These are phyloP conservation scores for Camponotus pennsylvanicus DNA, from an alignment of 1,140 invertebrate genomes.

Conservation along the genomic window DNA sequence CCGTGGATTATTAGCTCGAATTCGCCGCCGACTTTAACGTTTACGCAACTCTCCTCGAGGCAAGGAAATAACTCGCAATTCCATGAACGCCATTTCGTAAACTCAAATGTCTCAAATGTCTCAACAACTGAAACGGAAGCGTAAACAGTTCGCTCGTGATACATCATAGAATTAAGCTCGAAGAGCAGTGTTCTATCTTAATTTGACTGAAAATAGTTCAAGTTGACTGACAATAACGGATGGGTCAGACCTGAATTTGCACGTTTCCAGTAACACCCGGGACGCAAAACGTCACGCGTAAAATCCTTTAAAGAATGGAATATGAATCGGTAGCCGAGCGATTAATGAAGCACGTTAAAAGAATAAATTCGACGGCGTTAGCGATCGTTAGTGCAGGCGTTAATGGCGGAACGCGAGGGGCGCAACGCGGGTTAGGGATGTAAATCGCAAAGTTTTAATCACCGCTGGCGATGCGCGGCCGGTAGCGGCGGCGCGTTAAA, in stretches of 20 bases:
- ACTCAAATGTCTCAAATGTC: constrained; percentile 53
- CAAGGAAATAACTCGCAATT: constrained; percentile 63
- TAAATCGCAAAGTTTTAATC: constrained; percentile 63
- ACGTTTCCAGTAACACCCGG: background rate
- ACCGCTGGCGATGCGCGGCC: constrained; percentile 52
- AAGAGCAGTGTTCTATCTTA: constrained; percentile 13
- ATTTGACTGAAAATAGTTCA: background rate
- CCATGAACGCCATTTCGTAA: constrained; percentile 19
- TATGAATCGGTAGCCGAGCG: background rate
- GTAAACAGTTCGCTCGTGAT: constrained; percentile 28
- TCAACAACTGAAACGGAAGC: constrained; percentile 16
- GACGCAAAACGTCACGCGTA: background rate
- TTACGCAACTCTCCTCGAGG: constrained; percentile 67
- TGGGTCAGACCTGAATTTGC: background rate
- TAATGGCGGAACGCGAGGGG: constrained; percentile 46
- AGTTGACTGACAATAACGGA: constrained; percentile 21
- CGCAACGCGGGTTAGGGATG: constrained; percentile 56
- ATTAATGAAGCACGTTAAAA: constrained; percentile 45
- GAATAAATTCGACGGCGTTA: constrained; percentile 45
- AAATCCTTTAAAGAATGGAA: constrained; percentile 1
- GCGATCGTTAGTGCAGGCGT: constrained; percentile 50
- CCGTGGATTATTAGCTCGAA: constrained; percentile 64
- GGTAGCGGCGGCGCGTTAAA: constrained; percentile 60
- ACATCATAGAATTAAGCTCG: constrained; percentile 25
- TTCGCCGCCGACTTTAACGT: constrained; percentile 65